Conservation (phyloP, 2,113 vertebrate species). For the Triplophysa dalaica region DNA sequence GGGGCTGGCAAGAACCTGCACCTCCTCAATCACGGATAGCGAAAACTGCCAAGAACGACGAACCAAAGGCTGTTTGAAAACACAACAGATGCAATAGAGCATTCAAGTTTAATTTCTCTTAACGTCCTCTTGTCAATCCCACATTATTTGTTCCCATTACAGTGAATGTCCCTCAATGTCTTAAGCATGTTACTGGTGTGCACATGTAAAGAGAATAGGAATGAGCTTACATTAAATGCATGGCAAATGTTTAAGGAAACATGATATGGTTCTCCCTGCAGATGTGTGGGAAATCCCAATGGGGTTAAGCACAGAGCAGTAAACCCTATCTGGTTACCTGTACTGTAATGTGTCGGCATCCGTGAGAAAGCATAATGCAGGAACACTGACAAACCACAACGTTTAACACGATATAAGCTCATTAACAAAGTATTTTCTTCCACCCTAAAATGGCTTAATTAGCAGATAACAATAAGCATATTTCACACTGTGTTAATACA, state of each 20-base stretch:
- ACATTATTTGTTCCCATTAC: neutral
- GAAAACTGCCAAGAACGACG: no score
- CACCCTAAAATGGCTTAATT: neutral
- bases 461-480: neutral
- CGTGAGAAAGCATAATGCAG: neutral
- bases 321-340: slow-evolving; percentile 12
- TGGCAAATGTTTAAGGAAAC: neutral
- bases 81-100: no score
- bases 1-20: no score
- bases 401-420: no score
- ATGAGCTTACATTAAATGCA: neutral
- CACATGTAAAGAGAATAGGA: neutral
- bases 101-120: no score
- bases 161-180: neutral
- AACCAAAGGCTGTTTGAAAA: no score
- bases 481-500: neutral
- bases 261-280: slow-evolving; percentile 38
- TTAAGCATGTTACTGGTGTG: neutral
- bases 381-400: neutral
- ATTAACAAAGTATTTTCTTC: no score
- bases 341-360: neutral
- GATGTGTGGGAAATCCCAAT: slow-evolving; percentile 51
- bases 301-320: slow-evolving; percentile 48
- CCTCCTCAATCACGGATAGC: no score
- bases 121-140: no score